A percentile compares a stretch with the other conserved stretches of the same genome.
Conservation (phyloP, 2,113 vertebrate genomes). For the Phyllostomus hastatus region DNA sequence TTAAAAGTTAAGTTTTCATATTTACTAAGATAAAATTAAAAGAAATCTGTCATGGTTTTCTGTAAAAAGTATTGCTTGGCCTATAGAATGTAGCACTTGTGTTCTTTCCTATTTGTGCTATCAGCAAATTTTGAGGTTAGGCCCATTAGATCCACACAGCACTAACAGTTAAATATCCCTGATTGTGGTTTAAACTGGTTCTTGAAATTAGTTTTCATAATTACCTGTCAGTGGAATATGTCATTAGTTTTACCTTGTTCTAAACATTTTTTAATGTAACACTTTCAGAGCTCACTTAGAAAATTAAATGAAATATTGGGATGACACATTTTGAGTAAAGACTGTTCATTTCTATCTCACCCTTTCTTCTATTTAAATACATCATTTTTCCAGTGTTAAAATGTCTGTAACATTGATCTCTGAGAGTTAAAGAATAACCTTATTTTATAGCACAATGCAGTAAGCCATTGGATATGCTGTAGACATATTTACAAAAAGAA, state of each 20-base stretch:
- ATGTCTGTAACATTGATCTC: slow-evolving; percentile 48
- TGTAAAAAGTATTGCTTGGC: background rate
- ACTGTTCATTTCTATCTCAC: slow-evolving; percentile 22
- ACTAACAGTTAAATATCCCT: slow-evolving; percentile 75
- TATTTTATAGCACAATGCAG: slow-evolving; percentile 9
- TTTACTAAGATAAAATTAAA: background rate
- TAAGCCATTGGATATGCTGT: background rate
- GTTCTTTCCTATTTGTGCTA: background rate
- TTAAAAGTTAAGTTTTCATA: background rate
- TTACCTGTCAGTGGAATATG: slow-evolving; percentile 77
- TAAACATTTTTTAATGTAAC: slow-evolving; percentile 68
- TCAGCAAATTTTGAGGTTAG: slow-evolving; percentile 71
- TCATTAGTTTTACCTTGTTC: slow-evolving; percentile 37
- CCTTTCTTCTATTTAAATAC: slow-evolving; percentile 19
- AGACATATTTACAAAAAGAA: slow-evolving; percentile 62
- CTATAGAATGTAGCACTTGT: background rate
- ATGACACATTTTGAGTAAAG: slow-evolving; percentile 42
- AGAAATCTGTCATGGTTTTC: background rate
- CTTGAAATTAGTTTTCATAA: slow-evolving; percentile 82
- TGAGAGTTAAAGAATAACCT: slow-evolving; percentile 42
- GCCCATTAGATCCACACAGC: slow-evolving; percentile 33
- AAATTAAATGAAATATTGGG: slow-evolving; percentile 72
- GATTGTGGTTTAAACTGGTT: slow-evolving; percentile 77
- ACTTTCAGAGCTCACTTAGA: slow-evolving; percentile 69
- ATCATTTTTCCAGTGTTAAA: slow-evolving; percentile 9